These are phyloP conservation scores for Brachionus koreanus DNA, from an alignment of 1,140 invertebrate species.

Conservation along the genomic window DNA sequence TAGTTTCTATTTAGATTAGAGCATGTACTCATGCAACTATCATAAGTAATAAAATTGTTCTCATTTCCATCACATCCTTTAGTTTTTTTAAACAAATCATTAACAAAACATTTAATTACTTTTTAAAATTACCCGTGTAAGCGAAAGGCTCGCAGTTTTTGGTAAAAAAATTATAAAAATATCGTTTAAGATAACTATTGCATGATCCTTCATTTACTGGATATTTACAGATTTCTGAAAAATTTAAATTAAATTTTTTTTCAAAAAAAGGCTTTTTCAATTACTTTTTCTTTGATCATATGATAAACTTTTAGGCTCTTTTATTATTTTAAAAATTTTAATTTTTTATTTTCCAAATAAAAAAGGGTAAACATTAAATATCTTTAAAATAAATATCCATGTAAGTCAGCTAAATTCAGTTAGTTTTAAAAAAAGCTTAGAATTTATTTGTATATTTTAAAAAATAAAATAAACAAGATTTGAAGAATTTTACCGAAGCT, in stretches of 20 bases:
- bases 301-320: neutral
- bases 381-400: too few relatives aligned
- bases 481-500: too few relatives aligned
- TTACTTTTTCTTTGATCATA: conserved; percentile 31
- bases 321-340: neutral
- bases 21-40: conserved; percentile 16
- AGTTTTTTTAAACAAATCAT: too few relatives aligned
- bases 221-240: conserved; percentile 25
- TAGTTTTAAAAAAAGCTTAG: too few relatives aligned
- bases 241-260: neutral
- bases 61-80: conserved; percentile 55
- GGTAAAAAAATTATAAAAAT: conserved; percentile 29
- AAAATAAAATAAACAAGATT: too few relatives aligned
- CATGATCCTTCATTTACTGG: conserved; percentile 31
- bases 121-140: conserved; percentile 25
- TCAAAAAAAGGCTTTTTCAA: neutral
- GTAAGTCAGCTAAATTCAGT: too few relatives aligned
- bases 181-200: conserved; percentile 14
- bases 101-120: too few relatives aligned
- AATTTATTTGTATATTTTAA: too few relatives aligned
- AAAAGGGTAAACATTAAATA: too few relatives aligned
- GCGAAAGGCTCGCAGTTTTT: conserved; percentile 32
- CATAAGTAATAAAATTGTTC: conserved; percentile 53
- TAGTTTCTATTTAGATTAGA: neutral
- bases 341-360: neutral